phyloP scores from a whole-genome alignment of 2,113 vertebrate species.

The Tamias sibiricus region DNA sequence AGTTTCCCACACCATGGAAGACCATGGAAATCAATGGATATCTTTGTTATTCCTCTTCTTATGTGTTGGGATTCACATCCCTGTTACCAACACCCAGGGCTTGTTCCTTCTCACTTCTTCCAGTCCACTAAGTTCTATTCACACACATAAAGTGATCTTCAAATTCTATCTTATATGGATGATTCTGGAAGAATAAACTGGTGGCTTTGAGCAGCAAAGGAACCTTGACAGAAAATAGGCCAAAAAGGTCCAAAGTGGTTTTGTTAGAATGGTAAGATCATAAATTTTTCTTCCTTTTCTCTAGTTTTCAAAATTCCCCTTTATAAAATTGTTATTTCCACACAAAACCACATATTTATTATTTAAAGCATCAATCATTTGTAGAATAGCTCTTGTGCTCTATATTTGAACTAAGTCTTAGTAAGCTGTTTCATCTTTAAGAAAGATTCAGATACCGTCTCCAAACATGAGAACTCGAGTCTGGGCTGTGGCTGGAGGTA shows the following conservation, averaged over 20 bases:
- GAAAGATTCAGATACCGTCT: not conserved
- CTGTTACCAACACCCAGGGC: not conserved
- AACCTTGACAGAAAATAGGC: not conserved
- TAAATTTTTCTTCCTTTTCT: not conserved
- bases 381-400: not conserved
- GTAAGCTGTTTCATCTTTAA: not conserved
- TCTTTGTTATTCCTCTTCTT: not conserved
- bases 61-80: not conserved
- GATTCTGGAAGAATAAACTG: not conserved
- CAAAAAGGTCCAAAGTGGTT: not conserved
- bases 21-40: not conserved
- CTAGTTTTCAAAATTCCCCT: not conserved
- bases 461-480: not conserved
- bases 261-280: not conserved
- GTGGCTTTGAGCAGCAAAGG: not conserved
- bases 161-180: not conserved
- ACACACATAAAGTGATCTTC: not conserved
- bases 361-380: not conserved
- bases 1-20: not conserved
- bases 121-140: not conserved
- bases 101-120: not conserved
- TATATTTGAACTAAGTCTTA: conserved; percentile 31
- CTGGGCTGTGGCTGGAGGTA: not conserved
- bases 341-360: not conserved
- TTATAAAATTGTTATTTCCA: not conserved